These are phyloP conservation scores for Montipora capricornis DNA, from an alignment of 64 coral and sea anemone genomes.

Conservation along the genomic window DNA sequence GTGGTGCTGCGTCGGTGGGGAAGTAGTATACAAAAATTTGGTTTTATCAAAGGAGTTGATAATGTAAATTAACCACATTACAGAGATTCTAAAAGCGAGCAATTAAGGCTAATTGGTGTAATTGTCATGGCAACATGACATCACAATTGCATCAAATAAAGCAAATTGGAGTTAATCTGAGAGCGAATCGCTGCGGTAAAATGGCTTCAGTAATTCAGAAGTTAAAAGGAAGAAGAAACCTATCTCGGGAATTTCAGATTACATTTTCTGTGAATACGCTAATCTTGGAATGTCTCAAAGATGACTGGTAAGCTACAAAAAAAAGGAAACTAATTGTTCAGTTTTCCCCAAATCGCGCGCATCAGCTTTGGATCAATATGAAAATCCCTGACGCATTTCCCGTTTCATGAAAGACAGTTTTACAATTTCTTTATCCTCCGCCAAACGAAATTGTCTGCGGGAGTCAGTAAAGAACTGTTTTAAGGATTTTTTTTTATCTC, in stretches of 20 bases:
- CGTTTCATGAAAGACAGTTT: no score
- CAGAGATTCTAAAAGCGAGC: no score
- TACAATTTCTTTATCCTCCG: no score
- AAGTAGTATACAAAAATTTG: no score
- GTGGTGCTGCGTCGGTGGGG: no score
- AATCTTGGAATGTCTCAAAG: neutral
- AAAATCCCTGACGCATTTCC: no score
- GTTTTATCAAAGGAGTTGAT: no score
- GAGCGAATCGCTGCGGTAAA: neutral
- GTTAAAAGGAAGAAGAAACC: neutral
- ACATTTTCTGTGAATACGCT: neutral
- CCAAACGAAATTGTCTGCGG: neutral
- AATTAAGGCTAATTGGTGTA: neutral
- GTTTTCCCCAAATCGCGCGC: no score
- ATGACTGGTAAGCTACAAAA: neutral
- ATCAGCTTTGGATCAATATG: no score
- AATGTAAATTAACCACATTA: no score
- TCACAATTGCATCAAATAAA: slow-evolving; percentile 9
- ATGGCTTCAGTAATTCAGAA: neutral
- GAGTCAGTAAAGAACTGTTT: neutral
- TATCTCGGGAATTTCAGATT: neutral
- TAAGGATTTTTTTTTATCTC: no score
- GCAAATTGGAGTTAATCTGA: neutral
- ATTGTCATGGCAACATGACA: neutral
- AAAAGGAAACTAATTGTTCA: neutral